Conservation (phyloP, 2,888 invertebrate genomes). For the Thysanoteuthis rhombus region DNA sequence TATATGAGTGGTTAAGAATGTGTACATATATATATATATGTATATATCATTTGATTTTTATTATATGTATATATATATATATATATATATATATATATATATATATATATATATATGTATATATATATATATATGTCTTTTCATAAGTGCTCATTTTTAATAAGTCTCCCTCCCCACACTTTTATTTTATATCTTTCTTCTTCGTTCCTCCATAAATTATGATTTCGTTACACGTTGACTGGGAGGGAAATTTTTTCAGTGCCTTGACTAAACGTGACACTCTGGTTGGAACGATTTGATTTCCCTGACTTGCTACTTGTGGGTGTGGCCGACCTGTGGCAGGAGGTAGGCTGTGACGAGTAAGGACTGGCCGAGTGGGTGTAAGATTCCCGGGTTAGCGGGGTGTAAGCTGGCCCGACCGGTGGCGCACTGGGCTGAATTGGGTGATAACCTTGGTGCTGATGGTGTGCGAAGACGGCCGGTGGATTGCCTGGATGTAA, state of each 20-base stretch:
- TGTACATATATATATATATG: background rate
- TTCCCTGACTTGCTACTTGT: slow-evolving; percentile 63
- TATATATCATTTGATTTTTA: background rate
- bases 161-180: background rate
- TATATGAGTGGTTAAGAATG: background rate
- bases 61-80: background rate
- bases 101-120: background rate
- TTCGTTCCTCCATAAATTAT: background rate
- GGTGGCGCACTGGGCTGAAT: slow-evolving; percentile 53
- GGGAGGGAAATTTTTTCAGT: slow-evolving; percentile 61
- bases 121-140: background rate
- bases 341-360: slow-evolving; percentile 57
- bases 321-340: slow-evolving; percentile 62
- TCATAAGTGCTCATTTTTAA: background rate
- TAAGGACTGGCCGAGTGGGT: slow-evolving; percentile 47
- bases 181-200: background rate
- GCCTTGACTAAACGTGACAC: slow-evolving; percentile 58
- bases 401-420: slow-evolving; percentile 38
- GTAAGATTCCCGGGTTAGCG: slow-evolving; percentile 38
- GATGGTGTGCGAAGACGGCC: slow-evolving; percentile 36
- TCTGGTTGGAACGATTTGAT: slow-evolving; percentile 58
- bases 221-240: slow-evolving; percentile 52
- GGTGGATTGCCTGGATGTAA: slow-evolving; percentile 21
- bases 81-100: background rate
- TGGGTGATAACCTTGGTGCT: slow-evolving; percentile 62